phyloP scores from a whole-genome alignment of 2,888 invertebrate genomes.

The Machimus rusticus region DNA sequence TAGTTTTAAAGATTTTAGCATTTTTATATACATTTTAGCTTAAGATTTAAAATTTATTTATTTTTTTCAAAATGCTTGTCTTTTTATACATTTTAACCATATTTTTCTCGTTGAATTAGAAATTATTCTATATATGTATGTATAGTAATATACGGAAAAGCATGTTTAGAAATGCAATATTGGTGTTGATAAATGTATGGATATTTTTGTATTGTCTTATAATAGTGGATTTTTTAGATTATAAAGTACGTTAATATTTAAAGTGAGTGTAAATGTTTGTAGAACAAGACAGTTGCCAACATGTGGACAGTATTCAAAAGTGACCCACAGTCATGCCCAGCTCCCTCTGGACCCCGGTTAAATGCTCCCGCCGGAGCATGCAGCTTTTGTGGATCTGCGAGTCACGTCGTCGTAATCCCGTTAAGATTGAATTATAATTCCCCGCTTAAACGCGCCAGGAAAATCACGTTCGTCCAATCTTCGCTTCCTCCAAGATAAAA shows the following conservation, averaged over 20 bases:
- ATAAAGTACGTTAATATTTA: neutral
- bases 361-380: neutral
- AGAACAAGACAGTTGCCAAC: neutral
- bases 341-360: neutral
- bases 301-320: neutral
- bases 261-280: neutral
- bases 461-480: slow-evolving; percentile 29
- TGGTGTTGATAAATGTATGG: too few relatives aligned
- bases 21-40: too few relatives aligned
- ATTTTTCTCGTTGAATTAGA: too few relatives aligned
- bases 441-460: neutral
- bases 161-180: too few relatives aligned
- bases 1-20: too few relatives aligned
- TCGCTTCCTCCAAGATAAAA: slow-evolving; percentile 18
- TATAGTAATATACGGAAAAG: too few relatives aligned
- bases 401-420: slow-evolving; percentile 3
- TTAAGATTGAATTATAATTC: slow-evolving; percentile 25
- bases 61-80: too few relatives aligned
- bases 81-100: too few relatives aligned
- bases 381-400: neutral
- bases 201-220: too few relatives aligned
- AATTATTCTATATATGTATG: too few relatives aligned
- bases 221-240: too few relatives aligned
- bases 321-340: neutral
- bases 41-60: too few relatives aligned